A percentile compares a stretch with the other conserved stretches of the same genome.
These are phyloP conservation scores for Elysia crispata DNA, from an alignment of 2,888 invertebrate species.

Conservation along the genomic window DNA sequence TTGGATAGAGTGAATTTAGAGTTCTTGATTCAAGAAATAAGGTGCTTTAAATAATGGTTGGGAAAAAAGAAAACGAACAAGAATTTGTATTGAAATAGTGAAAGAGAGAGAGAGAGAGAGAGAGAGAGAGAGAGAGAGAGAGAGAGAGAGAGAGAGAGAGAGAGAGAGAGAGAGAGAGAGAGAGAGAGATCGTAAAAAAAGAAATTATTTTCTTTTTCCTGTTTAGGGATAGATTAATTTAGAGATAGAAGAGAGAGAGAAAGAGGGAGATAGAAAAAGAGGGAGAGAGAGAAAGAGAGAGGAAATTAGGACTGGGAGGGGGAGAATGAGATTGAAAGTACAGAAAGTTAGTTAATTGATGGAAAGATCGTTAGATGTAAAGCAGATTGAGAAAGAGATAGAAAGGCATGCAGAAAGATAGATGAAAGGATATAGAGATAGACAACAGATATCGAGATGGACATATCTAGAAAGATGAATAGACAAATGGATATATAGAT, in stretches of 20 bases:
- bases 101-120: conserved; percentile 2
- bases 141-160: background rate
- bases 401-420: background rate
- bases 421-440: background rate
- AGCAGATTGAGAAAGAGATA: background rate
- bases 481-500: conserved; percentile 54
- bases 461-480: conserved; percentile 54
- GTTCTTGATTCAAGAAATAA: too few relatives aligned
- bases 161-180: background rate
- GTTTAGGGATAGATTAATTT: background rate
- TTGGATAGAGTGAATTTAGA: too few relatives aligned
- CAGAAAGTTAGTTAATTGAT: background rate
- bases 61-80: too few relatives aligned
- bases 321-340: background rate
- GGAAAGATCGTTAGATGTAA: background rate
- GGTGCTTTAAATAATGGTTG: too few relatives aligned
- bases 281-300: background rate
- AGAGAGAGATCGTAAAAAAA: background rate
- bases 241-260: background rate
- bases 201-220: too few relatives aligned
- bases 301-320: background rate
- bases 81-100: too few relatives aligned
- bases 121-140: background rate
- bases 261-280: background rate
- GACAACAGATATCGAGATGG: conserved; percentile 63